Evolutionary conservation across 2,797 vertebrate genomes (phyloP), one percentile per base, ranked within the genome.

Genomic region (Macroramphosus scolopax): DNA sequence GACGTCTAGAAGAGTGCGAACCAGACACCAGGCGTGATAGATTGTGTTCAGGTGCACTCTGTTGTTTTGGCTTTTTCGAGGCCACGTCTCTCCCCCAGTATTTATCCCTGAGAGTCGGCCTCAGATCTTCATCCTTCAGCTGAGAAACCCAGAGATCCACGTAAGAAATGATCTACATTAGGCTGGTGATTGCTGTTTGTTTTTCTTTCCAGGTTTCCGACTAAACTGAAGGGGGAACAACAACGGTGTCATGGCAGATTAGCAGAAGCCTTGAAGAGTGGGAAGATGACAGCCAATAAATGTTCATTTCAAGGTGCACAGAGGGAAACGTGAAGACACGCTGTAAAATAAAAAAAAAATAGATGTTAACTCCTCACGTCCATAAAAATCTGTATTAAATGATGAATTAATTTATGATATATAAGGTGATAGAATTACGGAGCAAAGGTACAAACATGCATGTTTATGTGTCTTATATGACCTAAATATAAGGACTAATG

Each of bases 31-130:
- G 36, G 17, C 17, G 37, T 52, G 50, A 75, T 47, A 6, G 51
- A 77, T 70, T 38, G 39, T 55, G 57, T 64, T 74, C 68, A 80
- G 59, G 49, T 78, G 70, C 34, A 39, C 12, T 33, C 51, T 16
- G 37, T 38, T 33, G 53, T 39, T 37, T 37, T 64, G 33, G 39
- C n/a, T 20, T 33, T 28, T 44, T 42, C 31, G 47, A 37, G 41
- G 41, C 26, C 5, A 20, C 7, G n/a, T 31, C 26, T 29, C 30
- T 57, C 15, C 30, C n/a, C 2, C 18, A 46, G 20, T 17, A 31
- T 51, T 44, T 17, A 22, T 26, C 70, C 36, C 47, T 41, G n/a
- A 5, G 22, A 34, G 46, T 55, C 42, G 11, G 51, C 55, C 24
- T 38, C 53, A 41, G 26, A 68, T 68, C 44, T 49, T 55, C 36